Conservation (phyloP, 2,888 invertebrate genomes). For the Agrochola litura region DNA sequence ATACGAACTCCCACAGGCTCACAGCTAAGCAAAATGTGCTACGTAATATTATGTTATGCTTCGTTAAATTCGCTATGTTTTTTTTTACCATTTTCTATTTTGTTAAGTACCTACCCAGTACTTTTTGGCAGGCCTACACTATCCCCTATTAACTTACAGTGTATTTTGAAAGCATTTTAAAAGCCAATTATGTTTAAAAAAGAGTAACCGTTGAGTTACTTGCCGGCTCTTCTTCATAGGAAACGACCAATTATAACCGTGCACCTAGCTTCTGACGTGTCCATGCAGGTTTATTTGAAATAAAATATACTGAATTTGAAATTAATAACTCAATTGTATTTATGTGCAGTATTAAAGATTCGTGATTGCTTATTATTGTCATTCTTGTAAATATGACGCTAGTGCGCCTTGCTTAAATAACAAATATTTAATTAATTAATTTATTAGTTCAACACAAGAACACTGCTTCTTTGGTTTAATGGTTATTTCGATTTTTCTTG, state of each 20-base stretch:
- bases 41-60: not conserved
- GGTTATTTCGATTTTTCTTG: too few relatives aligned
- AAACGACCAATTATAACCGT: too few relatives aligned
- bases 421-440: not conserved
- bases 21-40: not conserved
- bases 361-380: not conserved
- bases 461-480: not conserved
- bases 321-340: too few relatives aligned
- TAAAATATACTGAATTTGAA: too few relatives aligned
- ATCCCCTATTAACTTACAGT: too few relatives aligned
- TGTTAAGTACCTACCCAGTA: too few relatives aligned
- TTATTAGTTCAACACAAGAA: not conserved
- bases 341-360: too few relatives aligned
- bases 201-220: not conserved
- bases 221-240: too few relatives aligned
- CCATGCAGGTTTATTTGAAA: too few relatives aligned
- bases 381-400: not conserved
- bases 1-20: conserved; percentile 6
- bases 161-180: too few relatives aligned
- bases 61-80: not conserved
- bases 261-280: too few relatives aligned
- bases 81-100: not conserved
- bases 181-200: too few relatives aligned
- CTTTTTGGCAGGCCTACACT: not conserved
- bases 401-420: not conserved